Evolutionary conservation across 2,888 invertebrate species (phyloP).

Genomic region (Deilephila porcellus): DNA sequence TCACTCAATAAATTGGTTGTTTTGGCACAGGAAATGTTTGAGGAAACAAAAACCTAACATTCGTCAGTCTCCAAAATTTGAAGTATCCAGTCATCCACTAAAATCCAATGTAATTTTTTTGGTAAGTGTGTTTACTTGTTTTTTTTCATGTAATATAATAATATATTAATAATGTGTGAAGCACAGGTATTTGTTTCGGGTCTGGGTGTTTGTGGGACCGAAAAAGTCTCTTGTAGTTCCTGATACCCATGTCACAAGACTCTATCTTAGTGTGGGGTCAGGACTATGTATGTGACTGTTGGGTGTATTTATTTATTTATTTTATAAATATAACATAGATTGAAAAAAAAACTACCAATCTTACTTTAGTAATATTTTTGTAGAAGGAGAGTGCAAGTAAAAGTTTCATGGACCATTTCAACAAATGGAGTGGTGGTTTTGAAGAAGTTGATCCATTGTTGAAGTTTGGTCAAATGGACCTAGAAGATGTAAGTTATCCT

Average conservation of each 20-base stretch:
- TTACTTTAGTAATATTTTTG: slow-evolving; percentile 39
- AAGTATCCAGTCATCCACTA: slow-evolving; percentile 72
- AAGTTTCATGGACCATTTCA: slow-evolving; percentile 68
- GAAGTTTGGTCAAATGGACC: slow-evolving; percentile 73
- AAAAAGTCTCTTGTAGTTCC: no score
- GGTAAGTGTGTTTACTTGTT: slow-evolving; percentile 51
- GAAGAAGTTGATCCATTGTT: slow-evolving; percentile 76
- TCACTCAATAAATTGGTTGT: background rate
- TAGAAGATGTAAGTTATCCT: slow-evolving; percentile 60
- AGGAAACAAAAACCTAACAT: slow-evolving; percentile 39
- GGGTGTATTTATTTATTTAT: no score
- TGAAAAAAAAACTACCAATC: no score
- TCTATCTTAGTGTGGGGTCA: no score
- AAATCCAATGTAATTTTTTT: slow-evolving; percentile 59
- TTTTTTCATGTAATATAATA: background rate
- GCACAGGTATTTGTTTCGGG: no score
- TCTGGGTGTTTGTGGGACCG: no score
- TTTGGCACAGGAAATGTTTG: slow-evolving; percentile 54
- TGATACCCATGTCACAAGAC: no score
- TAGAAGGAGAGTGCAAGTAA: slow-evolving; percentile 65
- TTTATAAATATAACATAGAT: no score
- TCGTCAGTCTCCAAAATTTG: slow-evolving; percentile 61
- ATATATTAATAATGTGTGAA: no score
- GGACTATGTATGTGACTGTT: no score
- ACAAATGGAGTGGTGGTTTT: slow-evolving; percentile 76